phyloP scores from a whole-genome alignment of 2,888 invertebrate genomes.

The Cryptocephalus moraei region DNA sequence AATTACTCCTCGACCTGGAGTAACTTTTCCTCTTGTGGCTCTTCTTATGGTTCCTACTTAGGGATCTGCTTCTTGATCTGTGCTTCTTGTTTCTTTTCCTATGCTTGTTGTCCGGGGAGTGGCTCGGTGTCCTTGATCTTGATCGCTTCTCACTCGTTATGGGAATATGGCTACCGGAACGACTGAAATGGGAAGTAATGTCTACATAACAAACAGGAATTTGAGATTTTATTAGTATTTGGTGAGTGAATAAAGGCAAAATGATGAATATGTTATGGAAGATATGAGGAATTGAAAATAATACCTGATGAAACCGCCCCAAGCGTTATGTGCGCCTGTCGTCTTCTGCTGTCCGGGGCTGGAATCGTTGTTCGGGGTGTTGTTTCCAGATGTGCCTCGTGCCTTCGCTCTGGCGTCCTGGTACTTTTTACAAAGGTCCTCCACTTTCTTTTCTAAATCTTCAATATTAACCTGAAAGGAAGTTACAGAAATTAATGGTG shows the following conservation, averaged over 20 bases:
- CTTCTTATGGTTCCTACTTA: constrained; percentile 31
- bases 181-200: too few relatives aligned
- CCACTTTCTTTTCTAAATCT: constrained; percentile 61
- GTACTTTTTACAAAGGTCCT: constrained; percentile 61
- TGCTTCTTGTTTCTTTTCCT: constrained; percentile 34
- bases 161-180: constrained; percentile 37
- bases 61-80: constrained; percentile 30
- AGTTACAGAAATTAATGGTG: too few relatives aligned
- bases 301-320: constrained; percentile 56
- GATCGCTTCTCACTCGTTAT: constrained; percentile 32
- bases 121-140: constrained; percentile 30
- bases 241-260: too few relatives aligned
- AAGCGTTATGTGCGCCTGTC: constrained; percentile 52
- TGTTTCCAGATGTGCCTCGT: constrained; percentile 40
- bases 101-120: constrained; percentile 32
- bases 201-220: too few relatives aligned
- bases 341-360: constrained; percentile 44
- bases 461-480: constrained; percentile 53
- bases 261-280: too few relatives aligned
- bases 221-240: too few relatives aligned
- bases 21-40: constrained; percentile 34
- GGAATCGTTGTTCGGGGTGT: constrained; percentile 38
- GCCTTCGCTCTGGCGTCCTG: constrained; percentile 53
- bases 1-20: constrained; percentile 34
- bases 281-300: too few relatives aligned